A percentile compares a stretch with the other conserved stretches of the same genome.
Evolutionary conservation across 2,113 vertebrate genomes (phyloP).

Genomic region (Motacilla alba): DNA sequence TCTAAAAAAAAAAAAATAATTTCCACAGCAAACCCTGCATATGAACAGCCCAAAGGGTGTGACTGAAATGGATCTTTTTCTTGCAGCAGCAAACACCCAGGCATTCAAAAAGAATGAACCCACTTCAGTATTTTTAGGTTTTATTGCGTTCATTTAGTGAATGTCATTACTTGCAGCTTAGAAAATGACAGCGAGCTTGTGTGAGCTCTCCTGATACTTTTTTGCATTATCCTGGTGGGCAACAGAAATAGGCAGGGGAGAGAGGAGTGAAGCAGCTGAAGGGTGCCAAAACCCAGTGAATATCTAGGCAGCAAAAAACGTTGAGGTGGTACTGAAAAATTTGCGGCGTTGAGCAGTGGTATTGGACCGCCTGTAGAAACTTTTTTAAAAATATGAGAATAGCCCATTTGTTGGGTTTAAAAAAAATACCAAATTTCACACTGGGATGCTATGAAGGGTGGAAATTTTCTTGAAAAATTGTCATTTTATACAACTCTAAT

Average conservation of each 20-base stretch:
- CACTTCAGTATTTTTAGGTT: slow-evolving; percentile 8
- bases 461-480: slow-evolving; percentile 66
- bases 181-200: slow-evolving; percentile 21
- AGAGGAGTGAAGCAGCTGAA: slow-evolving; percentile 32
- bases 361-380: neutral
- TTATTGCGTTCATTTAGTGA: slow-evolving; percentile 17
- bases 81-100: slow-evolving; percentile 29
- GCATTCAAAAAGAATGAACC: slow-evolving; percentile 13
- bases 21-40: neutral
- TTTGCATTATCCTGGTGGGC: slow-evolving; percentile 42
- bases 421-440: slow-evolving; percentile 40
- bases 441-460: slow-evolving; percentile 48
- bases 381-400: slow-evolving; percentile 31
- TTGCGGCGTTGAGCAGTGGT: neutral
- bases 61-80: neutral
- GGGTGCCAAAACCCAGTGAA: neutral
- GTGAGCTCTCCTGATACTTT: slow-evolving; percentile 31
- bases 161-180: slow-evolving; percentile 37
- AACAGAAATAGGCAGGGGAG: slow-evolving; percentile 33
- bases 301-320: neutral
- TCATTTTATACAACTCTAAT: slow-evolving; percentile 66
- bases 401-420: slow-evolving; percentile 25
- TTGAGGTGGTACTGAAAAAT: slow-evolving; percentile 1
- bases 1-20: neutral
- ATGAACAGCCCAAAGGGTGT: neutral